Base-by-base conservation (phyloP, 2,797 vertebrate species). In the Amblyraja radiata region DNA sequence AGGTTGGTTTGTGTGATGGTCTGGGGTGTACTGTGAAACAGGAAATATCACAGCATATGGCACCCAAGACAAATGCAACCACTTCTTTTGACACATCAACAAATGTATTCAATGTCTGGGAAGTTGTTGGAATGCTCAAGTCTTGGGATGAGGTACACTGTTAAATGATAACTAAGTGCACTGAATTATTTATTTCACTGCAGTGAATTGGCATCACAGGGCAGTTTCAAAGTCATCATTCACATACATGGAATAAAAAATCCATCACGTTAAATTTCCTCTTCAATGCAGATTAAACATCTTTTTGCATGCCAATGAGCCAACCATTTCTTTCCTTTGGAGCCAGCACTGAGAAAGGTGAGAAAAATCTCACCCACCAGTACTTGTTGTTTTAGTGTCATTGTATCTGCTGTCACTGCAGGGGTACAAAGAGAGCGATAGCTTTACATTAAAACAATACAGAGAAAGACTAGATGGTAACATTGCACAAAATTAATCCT, bases 101-200 rank as follows among this genome's bases (percentile, higher is more conserved):
- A 63, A 65, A 36, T 21, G 21, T 88, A 9, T 21, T 68, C 84
- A n/a, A 84, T 68, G 84, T 9, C 63, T 68, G 84, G 61, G 28
- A 86, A 86, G 28, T 14, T 86, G 83, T 88, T 68, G 16, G 39
- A 28, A 58, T 1, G 23, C 46, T 46, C 68, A 46, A 25, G 65
- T 90, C 32, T 7, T 90, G 32, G 32, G 13, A 14, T 36, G 25
- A 71, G 46, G 6, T 76, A 92, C 74, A 58, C 32, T 90, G 32
- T 71, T 90, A 71, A 71, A 54, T 73, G 46, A 76, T 58, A 74
- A 74, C 73, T 39, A 73, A 92, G 39, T 46, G 13, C 54, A 73
- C 10, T 76, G 68, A 92, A 76, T 92, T 73, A 92, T 92, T 74
- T 58, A 92, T 92, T 92, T 92, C 90, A 92, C 71, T 92, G 39